Conservation (phyloP, 1,140 invertebrate species). For the Cydia amplana region DNA sequence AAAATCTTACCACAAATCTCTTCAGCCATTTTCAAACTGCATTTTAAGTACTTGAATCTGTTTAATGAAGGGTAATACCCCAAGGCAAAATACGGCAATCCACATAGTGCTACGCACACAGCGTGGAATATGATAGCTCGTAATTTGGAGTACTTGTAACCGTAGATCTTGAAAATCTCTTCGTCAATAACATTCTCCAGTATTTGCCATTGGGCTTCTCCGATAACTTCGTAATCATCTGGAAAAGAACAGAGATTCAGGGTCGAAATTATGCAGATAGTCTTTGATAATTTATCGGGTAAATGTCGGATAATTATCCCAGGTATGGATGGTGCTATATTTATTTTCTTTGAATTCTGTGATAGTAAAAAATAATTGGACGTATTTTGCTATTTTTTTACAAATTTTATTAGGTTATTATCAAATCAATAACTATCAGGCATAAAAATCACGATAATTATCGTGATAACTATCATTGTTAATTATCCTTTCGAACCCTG, state of each 20-base stretch:
- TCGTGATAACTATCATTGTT: no score
- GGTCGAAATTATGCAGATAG: no score
- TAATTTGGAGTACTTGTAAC: slow-evolving; percentile 71
- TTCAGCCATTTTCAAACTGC: slow-evolving; percentile 76
- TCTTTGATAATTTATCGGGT: no score
- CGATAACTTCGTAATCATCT: slow-evolving; percentile 79
- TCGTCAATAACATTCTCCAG: slow-evolving; percentile 74
- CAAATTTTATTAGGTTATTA: no score
- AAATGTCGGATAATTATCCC: no score
- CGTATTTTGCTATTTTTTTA: no score
- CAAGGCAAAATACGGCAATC: slow-evolving; percentile 78
- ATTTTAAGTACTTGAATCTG: slow-evolving; percentile 76
- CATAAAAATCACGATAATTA: no score
- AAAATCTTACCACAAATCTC: slow-evolving; percentile 75
- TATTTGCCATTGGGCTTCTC: slow-evolving; percentile 76
- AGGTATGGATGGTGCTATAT: no score
- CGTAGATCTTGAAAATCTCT: slow-evolving; percentile 74
- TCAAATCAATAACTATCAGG: no score
- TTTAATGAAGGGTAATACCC: slow-evolving; percentile 76
- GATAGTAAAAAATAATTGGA: no score
- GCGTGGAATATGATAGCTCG: slow-evolving; percentile 73
- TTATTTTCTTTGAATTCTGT: no score
- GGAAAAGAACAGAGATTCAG: slow-evolving; percentile 50
- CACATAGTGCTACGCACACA: slow-evolving; percentile 70
- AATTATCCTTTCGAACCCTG: no score